Conservation (phyloP, 2,888 invertebrate species). For the Coenonympha arcania region DNA sequence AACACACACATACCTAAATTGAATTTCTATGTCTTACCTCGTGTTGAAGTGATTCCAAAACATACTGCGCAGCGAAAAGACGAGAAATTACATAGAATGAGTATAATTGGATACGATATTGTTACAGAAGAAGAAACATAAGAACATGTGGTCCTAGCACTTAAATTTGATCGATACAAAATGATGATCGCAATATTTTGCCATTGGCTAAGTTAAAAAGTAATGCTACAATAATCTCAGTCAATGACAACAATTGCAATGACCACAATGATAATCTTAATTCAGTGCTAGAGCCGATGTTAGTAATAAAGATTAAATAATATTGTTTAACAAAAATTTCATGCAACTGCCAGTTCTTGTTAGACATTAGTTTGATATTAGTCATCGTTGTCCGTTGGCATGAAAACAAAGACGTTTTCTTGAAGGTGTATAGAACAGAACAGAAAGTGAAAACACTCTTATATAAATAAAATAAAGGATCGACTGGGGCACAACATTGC, state of each 20-base stretch:
- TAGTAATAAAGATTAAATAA: conserved; percentile 27
- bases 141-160: conserved; percentile 23
- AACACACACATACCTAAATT: conserved; percentile 44
- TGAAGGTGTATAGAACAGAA: conserved; percentile 42
- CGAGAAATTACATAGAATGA: conserved; percentile 78
- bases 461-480: conserved; percentile 67
- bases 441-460: conserved; percentile 58
- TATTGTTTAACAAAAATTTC: conserved; percentile 39
- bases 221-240: background rate
- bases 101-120: conserved; percentile 52
- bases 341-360: conserved; percentile 50
- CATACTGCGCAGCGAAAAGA: conserved; percentile 92
- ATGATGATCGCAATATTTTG: background rate
- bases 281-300: background rate
- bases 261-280: background rate
- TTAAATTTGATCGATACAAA: background rate
- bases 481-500: conserved; percentile 91
- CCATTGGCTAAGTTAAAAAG: background rate
- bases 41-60: conserved; percentile 99
- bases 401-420: conserved; percentile 28
- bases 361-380: conserved; percentile 10
- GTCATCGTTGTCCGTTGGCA: conserved; percentile 26
- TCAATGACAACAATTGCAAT: background rate
- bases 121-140: conserved; percentile 50
- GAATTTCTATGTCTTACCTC: conserved; percentile 84